Percentiles rank a stretch among this genome's conserved stretches.
These are phyloP conservation scores for Cacatua alba DNA, from an alignment of 2,113 vertebrate species.

Conservation along the genomic window DNA sequence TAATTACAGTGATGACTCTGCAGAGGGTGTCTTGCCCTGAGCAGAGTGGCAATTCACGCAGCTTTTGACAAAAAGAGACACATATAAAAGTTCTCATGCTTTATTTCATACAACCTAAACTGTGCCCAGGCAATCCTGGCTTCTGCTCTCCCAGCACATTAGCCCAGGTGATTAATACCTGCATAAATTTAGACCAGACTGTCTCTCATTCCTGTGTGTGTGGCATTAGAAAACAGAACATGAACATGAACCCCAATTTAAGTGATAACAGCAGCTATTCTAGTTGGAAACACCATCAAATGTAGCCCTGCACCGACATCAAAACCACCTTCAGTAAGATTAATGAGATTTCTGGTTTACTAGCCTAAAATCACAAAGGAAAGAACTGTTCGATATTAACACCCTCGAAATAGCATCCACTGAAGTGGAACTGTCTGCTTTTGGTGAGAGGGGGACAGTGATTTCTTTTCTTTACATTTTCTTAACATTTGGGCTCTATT, in stretches of 20 bases:
- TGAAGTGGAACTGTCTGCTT: neutral
- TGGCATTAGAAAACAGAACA: neutral
- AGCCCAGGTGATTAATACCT: neutral
- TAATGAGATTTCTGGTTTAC: neutral
- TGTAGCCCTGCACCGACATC: neutral
- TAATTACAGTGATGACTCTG: neutral
- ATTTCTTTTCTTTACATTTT: neutral
- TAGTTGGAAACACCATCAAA: neutral
- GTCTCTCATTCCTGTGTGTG: neutral
- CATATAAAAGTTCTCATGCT: neutral
- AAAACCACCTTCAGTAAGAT: neutral
- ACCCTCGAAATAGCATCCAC: neutral
- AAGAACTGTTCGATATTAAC: neutral
- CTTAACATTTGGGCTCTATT: neutral
- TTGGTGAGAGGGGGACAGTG: neutral
- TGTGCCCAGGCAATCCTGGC: neutral
- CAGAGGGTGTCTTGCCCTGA: neutral
- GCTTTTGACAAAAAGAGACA: constrained; percentile 31
- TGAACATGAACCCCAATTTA: accelerated
- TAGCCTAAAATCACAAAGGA: neutral
- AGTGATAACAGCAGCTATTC: neutral
- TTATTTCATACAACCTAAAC: constrained; percentile 18
- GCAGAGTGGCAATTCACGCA: neutral
- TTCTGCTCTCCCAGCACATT: neutral
- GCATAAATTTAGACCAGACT: neutral